These are phyloP conservation scores for Lacanobia oleracea DNA, from an alignment of 2,888 invertebrate genomes.

Conservation along the genomic window DNA sequence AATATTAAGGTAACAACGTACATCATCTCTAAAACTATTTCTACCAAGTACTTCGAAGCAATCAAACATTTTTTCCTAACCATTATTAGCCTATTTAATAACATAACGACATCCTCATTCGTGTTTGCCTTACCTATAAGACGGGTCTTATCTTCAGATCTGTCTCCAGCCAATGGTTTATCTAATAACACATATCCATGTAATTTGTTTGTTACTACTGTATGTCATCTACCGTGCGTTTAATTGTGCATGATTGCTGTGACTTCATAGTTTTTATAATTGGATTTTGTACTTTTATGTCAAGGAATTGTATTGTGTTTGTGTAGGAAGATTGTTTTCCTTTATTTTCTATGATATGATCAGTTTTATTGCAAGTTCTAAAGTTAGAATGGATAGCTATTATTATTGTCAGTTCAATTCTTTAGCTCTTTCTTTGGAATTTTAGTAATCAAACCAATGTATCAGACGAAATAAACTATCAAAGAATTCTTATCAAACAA, in stretches of 20 bases:
- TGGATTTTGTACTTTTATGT: conserved; percentile 59
- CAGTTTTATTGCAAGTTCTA: neutral
- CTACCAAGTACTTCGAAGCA: conserved; percentile 20
- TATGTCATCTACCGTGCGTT: conserved; percentile 79
- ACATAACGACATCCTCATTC: conserved; percentile 66
- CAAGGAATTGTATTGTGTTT: conserved; percentile 53
- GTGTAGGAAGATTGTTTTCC: neutral
- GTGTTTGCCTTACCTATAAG: conserved; percentile 46
- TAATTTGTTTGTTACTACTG: conserved; percentile 75
- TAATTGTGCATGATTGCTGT: conserved; percentile 72
- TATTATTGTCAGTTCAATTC: too few relatives aligned
- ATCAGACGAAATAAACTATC: too few relatives aligned
- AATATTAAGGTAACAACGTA: neutral
- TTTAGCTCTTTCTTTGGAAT: neutral
- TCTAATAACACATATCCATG: conserved; percentile 63
- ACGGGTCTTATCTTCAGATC: conserved; percentile 61
- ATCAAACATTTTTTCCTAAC: conserved; percentile 52
- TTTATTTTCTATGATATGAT: neutral
- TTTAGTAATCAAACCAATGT: too few relatives aligned
- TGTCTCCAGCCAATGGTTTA: conserved; percentile 64
- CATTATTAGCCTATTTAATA: conserved; percentile 63
- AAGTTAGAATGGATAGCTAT: neutral
- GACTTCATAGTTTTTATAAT: conserved; percentile 58
- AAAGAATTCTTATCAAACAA: too few relatives aligned
- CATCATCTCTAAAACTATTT: conserved; percentile 22